Evolutionary conservation across 2,888 invertebrate species (phyloP), one percentile per base, ranked within the genome.

Genomic region (Eilema sororculum): DNA sequence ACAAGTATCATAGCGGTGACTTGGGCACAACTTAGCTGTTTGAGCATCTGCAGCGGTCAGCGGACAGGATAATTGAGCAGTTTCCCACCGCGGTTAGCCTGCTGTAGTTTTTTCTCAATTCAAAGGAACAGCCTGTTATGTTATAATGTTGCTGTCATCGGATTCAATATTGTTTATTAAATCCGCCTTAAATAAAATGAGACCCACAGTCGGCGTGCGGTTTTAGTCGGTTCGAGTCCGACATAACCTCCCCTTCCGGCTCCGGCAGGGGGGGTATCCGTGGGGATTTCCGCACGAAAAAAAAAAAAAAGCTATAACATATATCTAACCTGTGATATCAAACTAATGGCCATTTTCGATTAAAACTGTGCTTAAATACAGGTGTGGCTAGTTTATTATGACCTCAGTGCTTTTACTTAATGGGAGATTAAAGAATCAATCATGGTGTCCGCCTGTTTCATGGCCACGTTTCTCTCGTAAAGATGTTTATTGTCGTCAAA

Each of bases 401-500:
- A 52, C 20, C 20, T 46, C 46, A n/a, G 20, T 52, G 9, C 52
- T n/a, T n/a, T 0, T n/a, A n/a, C 9, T 52, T n/a, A 52, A 52
- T n/a, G n/a, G n/a, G n/a, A n/a, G 52, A n/a, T n/a, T n/a, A 52
- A 12, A 52, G 52, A 52, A 62, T 22, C 62, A 24, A 37, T 20
- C 16, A n/a, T 6, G 8, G 24, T 12, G 24, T 61, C 25, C 80
- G 74, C 75, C 72, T 56, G 9, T 73, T 76, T 59, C 52, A 30
- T 57, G 70, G 78, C 79, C 61, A 59, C 67, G 72, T 77, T 68
- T 77, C 74, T 77, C 78, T 89, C 90, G 87, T 93, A 91, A 92
- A 92, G 82, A 80, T 84, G 84, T 90, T 91, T 89, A 91, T 84
- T 88, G 86, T 89, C 88, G 85, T 89, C 88, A 87, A 88, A 86